Percentiles rank a stretch among this genome's conserved stretches.
Conservation (phyloP, 2,113 vertebrate genomes). For the Australoheros scitulus region DNA sequence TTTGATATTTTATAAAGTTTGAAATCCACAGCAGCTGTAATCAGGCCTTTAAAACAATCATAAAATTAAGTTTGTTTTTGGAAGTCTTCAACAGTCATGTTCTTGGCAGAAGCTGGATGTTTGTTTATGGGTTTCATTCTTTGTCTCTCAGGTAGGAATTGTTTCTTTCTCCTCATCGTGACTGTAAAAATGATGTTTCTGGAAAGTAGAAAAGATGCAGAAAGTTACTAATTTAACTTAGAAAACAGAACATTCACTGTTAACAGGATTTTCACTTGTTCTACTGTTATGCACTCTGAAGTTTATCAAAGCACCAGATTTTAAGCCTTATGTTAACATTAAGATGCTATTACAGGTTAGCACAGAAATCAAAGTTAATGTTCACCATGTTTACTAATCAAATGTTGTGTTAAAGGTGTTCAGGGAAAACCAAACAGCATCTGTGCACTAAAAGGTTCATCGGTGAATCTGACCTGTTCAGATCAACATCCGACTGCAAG, state of each 20-base stretch:
- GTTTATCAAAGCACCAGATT: neutral
- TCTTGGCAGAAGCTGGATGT: neutral
- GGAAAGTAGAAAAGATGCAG: neutral
- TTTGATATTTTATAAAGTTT: neutral
- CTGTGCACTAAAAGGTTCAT: conserved; percentile 35
- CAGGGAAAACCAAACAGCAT: neutral
- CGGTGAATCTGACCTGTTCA: conserved; percentile 26
- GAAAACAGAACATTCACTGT: neutral
- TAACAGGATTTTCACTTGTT: too few relatives aligned
- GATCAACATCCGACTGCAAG: neutral
- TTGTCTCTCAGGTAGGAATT: conserved; percentile 1
- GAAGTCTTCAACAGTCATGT: neutral
- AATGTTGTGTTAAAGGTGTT: conserved; percentile 16
- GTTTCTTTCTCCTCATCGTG: neutral
- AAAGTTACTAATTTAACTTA: neutral
- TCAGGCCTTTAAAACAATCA: too few relatives aligned
- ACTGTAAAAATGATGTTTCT: neutral
- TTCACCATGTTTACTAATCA: neutral
- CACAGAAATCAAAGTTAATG: neutral
- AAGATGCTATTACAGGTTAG: neutral
- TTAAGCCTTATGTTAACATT: neutral
- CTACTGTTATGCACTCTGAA: too few relatives aligned
- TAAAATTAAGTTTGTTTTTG: neutral
- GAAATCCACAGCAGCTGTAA: neutral
- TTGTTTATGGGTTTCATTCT: neutral